phyloP scores from a whole-genome alignment of 2,797 vertebrate genomes.

The Glossophaga mutica region DNA sequence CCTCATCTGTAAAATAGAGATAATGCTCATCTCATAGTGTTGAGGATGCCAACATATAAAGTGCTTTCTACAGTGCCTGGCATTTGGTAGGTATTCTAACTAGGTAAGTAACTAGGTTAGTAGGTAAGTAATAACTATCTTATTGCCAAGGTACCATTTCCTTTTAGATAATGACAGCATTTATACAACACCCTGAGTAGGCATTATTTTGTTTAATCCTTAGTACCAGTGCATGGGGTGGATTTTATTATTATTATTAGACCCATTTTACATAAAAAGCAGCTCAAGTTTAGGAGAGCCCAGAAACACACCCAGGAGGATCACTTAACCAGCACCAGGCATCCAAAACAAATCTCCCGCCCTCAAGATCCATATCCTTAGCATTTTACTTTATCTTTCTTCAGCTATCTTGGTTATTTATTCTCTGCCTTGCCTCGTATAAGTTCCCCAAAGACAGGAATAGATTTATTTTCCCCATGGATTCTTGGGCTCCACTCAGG shows the following conservation, averaged over 20 bases:
- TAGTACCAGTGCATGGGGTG: background rate
- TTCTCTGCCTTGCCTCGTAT: slow-evolving; percentile 25
- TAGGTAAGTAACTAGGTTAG: too few species aligned
- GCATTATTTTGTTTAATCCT: background rate
- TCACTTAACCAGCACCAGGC: background rate
- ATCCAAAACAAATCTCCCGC: background rate
- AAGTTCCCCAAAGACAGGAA: slow-evolving; percentile 52
- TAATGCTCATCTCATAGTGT: background rate
- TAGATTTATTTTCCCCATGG: slow-evolving; percentile 57
- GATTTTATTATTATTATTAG: background rate
- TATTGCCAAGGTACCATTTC: background rate
- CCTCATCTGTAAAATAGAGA: background rate
- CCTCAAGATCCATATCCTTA: background rate
- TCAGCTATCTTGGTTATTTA: background rate
- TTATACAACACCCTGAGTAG: background rate
- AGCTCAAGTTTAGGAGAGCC: background rate
- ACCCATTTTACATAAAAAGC: background rate
- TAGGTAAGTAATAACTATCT: background rate
- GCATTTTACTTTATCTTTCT: background rate
- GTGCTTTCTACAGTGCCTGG: background rate
- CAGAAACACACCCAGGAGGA: background rate
- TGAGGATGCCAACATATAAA: background rate
- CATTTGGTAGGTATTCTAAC: background rate
- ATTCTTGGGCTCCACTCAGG: slow-evolving; percentile 45
- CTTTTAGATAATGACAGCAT: background rate